Base-by-base conservation (phyloP, 2,888 invertebrate species). In the Conistra vaccinii region DNA sequence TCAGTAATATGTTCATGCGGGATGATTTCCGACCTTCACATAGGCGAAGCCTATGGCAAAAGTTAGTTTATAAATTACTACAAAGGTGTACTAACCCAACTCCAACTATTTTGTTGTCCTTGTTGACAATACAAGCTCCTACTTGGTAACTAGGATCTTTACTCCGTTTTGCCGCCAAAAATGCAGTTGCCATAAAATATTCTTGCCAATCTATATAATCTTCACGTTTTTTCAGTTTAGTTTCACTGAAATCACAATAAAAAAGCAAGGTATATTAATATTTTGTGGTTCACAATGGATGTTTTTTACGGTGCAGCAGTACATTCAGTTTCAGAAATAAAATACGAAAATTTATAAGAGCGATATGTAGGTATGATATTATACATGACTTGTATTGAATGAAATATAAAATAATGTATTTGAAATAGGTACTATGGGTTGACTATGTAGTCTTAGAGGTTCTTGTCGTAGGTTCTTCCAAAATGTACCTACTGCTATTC, bases 71-170 rank as follows among this genome's bases (percentile, higher is more conserved):
- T 26, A 1, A 32, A 48, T 69, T 14, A 29, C 39, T 32, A 45
- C 17, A 53, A 39, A 14, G 5, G 3, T 39, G 10, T 42, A 81
- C 92, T 89, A 87, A 96, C 80, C 99, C 99, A 78, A 99, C 97
- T 35, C 99, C 99, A 63, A 99, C 98, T 89, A 99, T 98, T 93
- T 97, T 98, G 62, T 99, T 98, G 0, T 98, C 97, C 48, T 97
- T 93, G 90, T 99, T 98, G 0, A 99, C 99, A 88, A 99, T 98
- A 91, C 99, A 99, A 10, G 99, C 99, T 7, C 99, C 99, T 29
- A 99, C 99, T 97, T 99, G 99, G 5, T 98, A 98, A 70, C 96
- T 96, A 0, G 99, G 99, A 96, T 99, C 99, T 95, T 99, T 99
- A 91, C 99, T 99, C 73, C 99, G 97, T 96, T 98, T 98, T 0